Base-by-base conservation (phyloP, 2,113 vertebrate species). In the Lucifuga dentata region DNA sequence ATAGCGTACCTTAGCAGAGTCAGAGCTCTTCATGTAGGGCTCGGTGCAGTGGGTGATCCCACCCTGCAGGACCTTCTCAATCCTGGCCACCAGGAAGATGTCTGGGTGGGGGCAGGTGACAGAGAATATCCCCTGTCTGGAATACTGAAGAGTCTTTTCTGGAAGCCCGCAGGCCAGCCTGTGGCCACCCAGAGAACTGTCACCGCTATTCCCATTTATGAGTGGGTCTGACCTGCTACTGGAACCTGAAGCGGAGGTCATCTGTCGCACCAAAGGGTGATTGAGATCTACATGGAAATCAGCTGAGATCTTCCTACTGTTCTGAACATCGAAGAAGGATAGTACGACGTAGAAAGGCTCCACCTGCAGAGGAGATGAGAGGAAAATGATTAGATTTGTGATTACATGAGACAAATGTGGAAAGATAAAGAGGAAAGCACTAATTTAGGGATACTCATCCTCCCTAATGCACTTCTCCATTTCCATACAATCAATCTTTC, bases 231-330 rank as follows among this genome's bases (percentile, higher is more conserved):
- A 49, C 4, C 61, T 61, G 5, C 16, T 13, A 1, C 29, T 8
- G 0, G 73, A 44, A 15, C 74, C 24, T 0, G 50, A 0, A 73
- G 10, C 23, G 3, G 62, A 9, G n/a, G 96, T 85, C 96, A 99
- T 96, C 20, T 95, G 92, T 60, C 94, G 92, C 29, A 99, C 96
- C 35, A 95, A 87, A 24, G 90, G 74, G 0, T 98, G 96, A 73
- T 99, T 99, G 69, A 99, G 91, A 78, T 99, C 98, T 68, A 99
- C 95, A 0, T 96, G 96, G 91, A 99, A 98, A 86, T 99, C 97
- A 0, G 97, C 95, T 0, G 98, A 99, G 88, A 99, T 98, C 91
- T 99, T 99, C 19, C 93, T 88, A 61, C 95, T 95, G 90, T 94
- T 92, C 85, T 97, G 97, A 69, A 98, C 93, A 33, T 99, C 98